Conservation (phyloP, 2,797 vertebrate genomes). For the Danio kyathit region DNA sequence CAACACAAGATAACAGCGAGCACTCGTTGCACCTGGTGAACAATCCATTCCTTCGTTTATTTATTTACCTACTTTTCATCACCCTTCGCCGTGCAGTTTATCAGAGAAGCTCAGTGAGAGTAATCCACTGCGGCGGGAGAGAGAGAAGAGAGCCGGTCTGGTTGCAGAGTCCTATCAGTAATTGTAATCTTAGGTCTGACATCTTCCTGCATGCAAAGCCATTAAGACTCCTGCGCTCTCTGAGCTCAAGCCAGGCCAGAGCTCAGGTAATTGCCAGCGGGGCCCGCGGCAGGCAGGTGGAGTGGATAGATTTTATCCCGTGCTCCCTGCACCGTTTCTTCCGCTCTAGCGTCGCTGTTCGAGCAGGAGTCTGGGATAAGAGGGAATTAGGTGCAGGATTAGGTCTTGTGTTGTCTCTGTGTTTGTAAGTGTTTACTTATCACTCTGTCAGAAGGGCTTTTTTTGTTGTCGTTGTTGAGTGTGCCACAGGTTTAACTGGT, state of each 20-base stretch:
- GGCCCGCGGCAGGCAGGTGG: slow-evolving; percentile 33
- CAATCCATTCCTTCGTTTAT: slow-evolving; percentile 28
- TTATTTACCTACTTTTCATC: slow-evolving; percentile 46
- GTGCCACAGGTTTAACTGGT: slow-evolving; percentile 21
- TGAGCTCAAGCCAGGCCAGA: slow-evolving; percentile 36
- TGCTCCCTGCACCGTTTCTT: slow-evolving; percentile 7
- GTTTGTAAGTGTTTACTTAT: slow-evolving; percentile 48
- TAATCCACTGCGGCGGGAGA: slow-evolving; percentile 59
- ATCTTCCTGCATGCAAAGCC: slow-evolving; percentile 80
- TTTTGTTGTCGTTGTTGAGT: background rate
- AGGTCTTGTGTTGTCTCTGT: slow-evolving; percentile 45
- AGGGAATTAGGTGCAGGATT: slow-evolving; percentile 53
- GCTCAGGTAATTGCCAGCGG: slow-evolving; percentile 60
- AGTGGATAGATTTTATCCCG: slow-evolving; percentile 55
- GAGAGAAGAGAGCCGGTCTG: slow-evolving; percentile 67
- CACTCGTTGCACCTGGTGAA: slow-evolving; percentile 18
- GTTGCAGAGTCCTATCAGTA: slow-evolving; percentile 76
- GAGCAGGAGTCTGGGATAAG: slow-evolving; percentile 35
- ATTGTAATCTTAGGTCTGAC: slow-evolving; percentile 80
- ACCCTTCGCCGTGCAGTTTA: slow-evolving; percentile 45
- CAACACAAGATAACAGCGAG: slow-evolving; percentile 27
- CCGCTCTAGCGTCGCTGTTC: slow-evolving; percentile 17
- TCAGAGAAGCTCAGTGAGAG: slow-evolving; percentile 50
- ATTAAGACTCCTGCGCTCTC: slow-evolving; percentile 67
- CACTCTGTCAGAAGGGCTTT: slow-evolving; percentile 4